Base-by-base conservation (phyloP, 2,797 vertebrate genomes). In the Philypnodon macrostomus region DNA sequence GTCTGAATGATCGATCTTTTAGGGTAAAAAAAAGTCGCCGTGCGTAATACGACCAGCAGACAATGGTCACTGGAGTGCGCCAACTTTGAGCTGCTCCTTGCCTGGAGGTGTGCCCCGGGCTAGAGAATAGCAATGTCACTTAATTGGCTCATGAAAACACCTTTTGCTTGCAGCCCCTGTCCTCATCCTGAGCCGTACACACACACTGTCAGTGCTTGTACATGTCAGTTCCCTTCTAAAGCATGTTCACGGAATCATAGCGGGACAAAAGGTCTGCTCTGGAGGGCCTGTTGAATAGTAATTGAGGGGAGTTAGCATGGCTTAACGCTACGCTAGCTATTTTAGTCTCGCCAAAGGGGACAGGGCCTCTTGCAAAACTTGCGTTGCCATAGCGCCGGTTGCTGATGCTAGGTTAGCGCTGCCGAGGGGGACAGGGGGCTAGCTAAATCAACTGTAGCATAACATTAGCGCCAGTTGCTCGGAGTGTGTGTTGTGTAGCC, bases 121-220 rank as follows among this genome's bases (percentile, higher is more conserved):
- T 72, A 70, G 66, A 52, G 80, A 81, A 89, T 86, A 85, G 76
- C 78, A 78, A 80, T 80, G 88, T 85, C 85, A 84, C 81, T 87
- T 88, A 90, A 89, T 87, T 88, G 87, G 89, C 82, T 85, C 71
- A 73, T 87, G 76, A 89, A 90, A 89, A 87, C 86, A 85, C 83
- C 79, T 84, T 84, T 85, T 82, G 79, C 75, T 83, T 67, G 67
- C 64, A 77, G 63, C 60, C 49, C 60, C 61, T 75, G 68, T 70
- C 77, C 78, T 67, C 56, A 38, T 72, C 61, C 69, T 24, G 60
- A 35, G 47, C 60, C 53, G 46, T 58, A 47, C 44, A 41, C 44
- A 33, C 46, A 19, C 42, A 36, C 56, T 47, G 73, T 82, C 79
- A 70, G 69, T 80, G 70, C 70, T 78, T 84, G 74, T 70, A 47